Evolutionary conservation across 2,113 vertebrate genomes (phyloP).

Genomic region (Apeltes quadracus): DNA sequence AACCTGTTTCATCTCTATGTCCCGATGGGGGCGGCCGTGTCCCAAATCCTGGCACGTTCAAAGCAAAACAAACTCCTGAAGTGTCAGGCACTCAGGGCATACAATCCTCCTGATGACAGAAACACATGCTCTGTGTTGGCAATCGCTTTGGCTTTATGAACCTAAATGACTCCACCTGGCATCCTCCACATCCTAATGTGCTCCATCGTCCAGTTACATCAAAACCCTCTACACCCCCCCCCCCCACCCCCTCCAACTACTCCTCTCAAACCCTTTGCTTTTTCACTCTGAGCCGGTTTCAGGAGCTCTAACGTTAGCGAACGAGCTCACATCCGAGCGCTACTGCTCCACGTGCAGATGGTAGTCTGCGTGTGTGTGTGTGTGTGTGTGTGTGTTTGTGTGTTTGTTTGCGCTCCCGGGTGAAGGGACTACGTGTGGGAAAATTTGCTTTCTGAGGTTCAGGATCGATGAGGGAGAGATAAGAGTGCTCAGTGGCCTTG

Average conservation of each 20-base stretch:
- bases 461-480: constrained; percentile 78
- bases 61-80: constrained; percentile 55
- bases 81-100: constrained; percentile 53
- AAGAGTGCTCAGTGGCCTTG: constrained; percentile 76
- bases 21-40: constrained; percentile 28
- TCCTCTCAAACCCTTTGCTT: constrained; percentile 12
- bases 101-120: constrained; percentile 72
- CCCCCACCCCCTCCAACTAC: not conserved
- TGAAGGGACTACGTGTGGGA: constrained; percentile 73
- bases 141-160: constrained; percentile 42
- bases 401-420: constrained; percentile 74
- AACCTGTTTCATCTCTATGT: constrained; percentile 56
- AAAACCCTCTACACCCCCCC: not conserved
- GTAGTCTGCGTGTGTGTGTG: constrained; percentile 72
- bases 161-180: constrained; percentile 62
- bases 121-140: constrained; percentile 73
- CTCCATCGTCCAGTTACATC: constrained; percentile 35
- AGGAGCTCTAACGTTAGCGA: constrained; percentile 18
- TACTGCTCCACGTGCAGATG: constrained; percentile 59
- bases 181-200: constrained; percentile 36
- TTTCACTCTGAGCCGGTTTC: constrained; percentile 15
- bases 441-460: constrained; percentile 52
- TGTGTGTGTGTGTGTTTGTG: constrained; percentile 75
- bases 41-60: constrained; percentile 47
- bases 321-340: constrained; percentile 39